Evolutionary conservation across 2,888 invertebrate genomes (phyloP).

Genomic region (Ichneumoninae sp.): DNA sequence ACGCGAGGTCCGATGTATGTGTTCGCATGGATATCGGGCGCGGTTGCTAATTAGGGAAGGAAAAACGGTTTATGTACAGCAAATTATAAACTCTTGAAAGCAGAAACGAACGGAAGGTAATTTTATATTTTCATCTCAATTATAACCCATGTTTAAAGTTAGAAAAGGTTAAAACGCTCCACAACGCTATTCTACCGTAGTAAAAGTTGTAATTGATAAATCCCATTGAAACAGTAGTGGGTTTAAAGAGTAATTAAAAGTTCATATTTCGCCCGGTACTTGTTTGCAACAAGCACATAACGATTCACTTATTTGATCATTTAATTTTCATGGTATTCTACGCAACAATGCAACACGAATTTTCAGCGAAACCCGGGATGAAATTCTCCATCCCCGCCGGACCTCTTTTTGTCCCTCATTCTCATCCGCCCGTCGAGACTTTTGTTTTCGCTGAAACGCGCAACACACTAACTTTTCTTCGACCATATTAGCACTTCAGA

Average conservation of each 20-base stretch:
- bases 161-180: background rate
- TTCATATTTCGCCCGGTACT: background rate
- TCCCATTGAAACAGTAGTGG: background rate
- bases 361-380: constrained; percentile 1
- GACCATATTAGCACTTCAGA: too few species aligned
- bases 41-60: background rate
- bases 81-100: background rate
- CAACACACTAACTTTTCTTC: background rate
- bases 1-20: background rate
- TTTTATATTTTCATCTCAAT: background rate
- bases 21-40: background rate
- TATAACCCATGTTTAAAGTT: background rate
- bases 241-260: background rate
- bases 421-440: constrained; percentile 29
- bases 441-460: constrained; percentile 32
- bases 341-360: constrained; percentile 4
- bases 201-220: background rate
- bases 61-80: background rate
- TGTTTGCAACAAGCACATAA: background rate
- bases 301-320: constrained; percentile 4
- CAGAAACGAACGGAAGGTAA: background rate
- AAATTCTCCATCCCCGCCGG: background rate
- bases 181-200: background rate
- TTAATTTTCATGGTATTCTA: constrained; percentile 29
- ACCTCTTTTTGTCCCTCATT: background rate